Percentiles rank a stretch among this genome's conserved stretches.
Conservation (phyloP, 2,113 vertebrate genomes). For the Vicugna pacos region DNA sequence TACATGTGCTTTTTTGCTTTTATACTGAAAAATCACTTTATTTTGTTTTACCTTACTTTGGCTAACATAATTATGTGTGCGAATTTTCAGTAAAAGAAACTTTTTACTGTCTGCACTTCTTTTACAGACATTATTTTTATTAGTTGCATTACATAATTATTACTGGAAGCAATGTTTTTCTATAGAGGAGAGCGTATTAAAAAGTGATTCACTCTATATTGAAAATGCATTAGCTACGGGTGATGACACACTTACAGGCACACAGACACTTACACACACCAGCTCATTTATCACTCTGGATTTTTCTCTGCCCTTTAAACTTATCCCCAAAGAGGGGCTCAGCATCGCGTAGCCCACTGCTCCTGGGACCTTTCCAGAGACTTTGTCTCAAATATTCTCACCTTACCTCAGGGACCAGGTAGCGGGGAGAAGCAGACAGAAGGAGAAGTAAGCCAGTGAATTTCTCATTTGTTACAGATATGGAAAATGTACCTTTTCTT, state of each 20-base stretch:
- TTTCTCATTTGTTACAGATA: not conserved
- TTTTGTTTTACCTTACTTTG: not conserved
- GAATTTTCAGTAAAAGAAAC: not conserved
- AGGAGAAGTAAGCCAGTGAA: accelerated
- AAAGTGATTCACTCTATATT: not conserved
- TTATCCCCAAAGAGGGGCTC: not conserved
- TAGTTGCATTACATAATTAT: not conserved
- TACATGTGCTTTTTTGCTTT: not conserved
- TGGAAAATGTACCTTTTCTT: not conserved
- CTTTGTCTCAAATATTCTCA: not conserved
- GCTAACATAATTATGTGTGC: not conserved
- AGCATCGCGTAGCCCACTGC: too few species aligned
- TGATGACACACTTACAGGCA: not conserved
- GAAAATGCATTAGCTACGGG: not conserved
- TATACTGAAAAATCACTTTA: not conserved
- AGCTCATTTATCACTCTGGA: not conserved
- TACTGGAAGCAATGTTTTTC: not conserved
- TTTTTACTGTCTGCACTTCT: not conserved
- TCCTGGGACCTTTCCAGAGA: not conserved
- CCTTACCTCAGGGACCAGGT: not conserved
- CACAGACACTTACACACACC: not conserved
- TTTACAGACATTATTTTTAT: not conserved
- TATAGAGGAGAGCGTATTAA: not conserved
- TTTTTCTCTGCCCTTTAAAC: not conserved
- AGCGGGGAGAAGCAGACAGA: not conserved